A percentile compares a stretch with the other conserved stretches of the same genome.
phyloP scores from a whole-genome alignment of 1,140 invertebrate species.

The Drosophila erecta region DNA sequence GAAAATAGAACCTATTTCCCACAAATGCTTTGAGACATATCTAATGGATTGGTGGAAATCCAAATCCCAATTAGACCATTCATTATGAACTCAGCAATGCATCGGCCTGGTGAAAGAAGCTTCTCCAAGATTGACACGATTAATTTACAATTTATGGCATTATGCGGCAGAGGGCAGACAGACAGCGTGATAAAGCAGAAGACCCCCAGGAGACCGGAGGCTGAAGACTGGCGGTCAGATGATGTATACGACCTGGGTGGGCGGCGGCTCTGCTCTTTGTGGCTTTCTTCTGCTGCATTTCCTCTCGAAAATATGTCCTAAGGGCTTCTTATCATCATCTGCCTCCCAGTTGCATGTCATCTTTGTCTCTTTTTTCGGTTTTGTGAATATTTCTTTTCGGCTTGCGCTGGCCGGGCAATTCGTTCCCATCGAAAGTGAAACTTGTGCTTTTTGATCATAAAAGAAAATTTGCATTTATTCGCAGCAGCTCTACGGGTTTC shows the following conservation, averaged over 20 bases:
- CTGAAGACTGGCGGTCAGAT: background rate
- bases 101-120: background rate
- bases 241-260: slow-evolving; percentile 39
- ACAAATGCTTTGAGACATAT: too few relatives aligned
- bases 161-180: slow-evolving; percentile 1
- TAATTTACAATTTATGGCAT: slow-evolving; percentile 37
- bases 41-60: background rate
- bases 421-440: slow-evolving; percentile 74
- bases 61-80: background rate
- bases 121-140: slow-evolving; percentile 18
- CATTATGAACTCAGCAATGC: background rate
- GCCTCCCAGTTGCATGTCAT: slow-evolving; percentile 27
- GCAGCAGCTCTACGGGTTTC: slow-evolving; percentile 25
- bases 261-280: slow-evolving; percentile 33
- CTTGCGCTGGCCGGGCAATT: slow-evolving; percentile 9
- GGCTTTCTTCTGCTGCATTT: slow-evolving; percentile 21
- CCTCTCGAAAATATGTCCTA: slow-evolving; percentile 47
- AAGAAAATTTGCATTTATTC: slow-evolving; percentile 77
- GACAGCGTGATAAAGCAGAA: slow-evolving; percentile 13
- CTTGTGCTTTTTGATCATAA: slow-evolving; percentile 52
- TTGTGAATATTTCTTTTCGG: slow-evolving; percentile 18
- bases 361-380: slow-evolving; percentile 22
- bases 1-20: too few relatives aligned
- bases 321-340: slow-evolving; percentile 49
- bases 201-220: background rate